phyloP scores from a whole-genome alignment of 2,113 vertebrate species.

The Alces alces region DNA sequence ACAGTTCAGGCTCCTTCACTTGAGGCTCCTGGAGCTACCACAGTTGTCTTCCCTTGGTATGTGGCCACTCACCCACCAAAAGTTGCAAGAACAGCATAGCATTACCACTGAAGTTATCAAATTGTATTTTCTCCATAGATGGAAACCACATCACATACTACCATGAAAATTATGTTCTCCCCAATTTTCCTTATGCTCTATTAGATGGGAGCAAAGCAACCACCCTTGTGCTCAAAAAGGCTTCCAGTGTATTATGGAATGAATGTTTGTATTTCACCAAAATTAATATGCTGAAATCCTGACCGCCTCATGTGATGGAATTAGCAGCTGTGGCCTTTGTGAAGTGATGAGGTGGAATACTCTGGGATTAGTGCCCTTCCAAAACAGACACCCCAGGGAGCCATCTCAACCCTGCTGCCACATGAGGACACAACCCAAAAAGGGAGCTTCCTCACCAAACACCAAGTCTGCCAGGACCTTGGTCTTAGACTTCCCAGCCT shows the following conservation, averaged over 20 bases:
- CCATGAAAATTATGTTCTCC: not conserved
- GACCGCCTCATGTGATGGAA: accelerated
- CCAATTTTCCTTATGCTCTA: not conserved
- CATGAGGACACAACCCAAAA: not conserved
- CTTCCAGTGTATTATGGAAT: accelerated
- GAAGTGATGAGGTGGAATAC: not conserved
- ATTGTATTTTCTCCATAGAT: not conserved
- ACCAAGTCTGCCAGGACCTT: not conserved
- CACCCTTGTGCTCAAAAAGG: accelerated
- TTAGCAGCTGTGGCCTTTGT: not conserved
- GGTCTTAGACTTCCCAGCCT: not conserved
- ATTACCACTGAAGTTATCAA: accelerated
- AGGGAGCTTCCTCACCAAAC: not conserved
- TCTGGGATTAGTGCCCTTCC: not conserved
- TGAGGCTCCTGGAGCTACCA: not conserved
- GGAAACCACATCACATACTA: not conserved
- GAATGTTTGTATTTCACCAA: not conserved
- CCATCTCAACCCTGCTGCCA: accelerated
- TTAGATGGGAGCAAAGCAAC: not conserved
- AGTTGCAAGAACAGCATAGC: not conserved
- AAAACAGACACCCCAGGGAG: no score
- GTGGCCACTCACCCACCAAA: not conserved
- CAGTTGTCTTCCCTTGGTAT: not conserved
- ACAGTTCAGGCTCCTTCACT: not conserved
- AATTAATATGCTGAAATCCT: not conserved